Evolutionary conservation across 2,113 vertebrate genomes (phyloP).

Genomic region (Lophochroa leadbeateri): DNA sequence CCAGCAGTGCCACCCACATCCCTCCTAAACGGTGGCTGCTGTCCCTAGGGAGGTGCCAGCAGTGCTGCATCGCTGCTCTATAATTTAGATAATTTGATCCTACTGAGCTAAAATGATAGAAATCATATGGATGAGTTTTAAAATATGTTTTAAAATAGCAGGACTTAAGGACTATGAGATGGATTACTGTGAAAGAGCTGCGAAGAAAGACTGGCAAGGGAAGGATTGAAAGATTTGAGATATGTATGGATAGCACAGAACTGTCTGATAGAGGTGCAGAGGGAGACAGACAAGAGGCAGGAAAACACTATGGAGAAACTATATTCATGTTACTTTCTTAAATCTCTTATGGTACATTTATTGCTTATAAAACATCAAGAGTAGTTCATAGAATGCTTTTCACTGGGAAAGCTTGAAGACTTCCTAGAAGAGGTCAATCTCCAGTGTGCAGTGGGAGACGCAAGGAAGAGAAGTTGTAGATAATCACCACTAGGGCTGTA

Average conservation of each 20-base stretch:
- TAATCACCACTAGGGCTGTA: neutral
- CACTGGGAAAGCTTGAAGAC: neutral
- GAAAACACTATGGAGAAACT: neutral
- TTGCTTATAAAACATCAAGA: neutral
- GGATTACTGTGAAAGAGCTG: neutral
- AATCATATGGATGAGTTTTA: neutral
- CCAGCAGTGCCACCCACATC: accelerated
- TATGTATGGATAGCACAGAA: neutral
- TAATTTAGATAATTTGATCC: neutral
- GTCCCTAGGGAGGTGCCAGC: neutral
- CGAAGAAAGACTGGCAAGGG: neutral
- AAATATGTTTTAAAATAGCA: neutral
- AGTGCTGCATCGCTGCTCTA: neutral
- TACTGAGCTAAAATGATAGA: neutral
- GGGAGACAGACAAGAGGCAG: neutral
- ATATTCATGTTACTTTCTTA: neutral
- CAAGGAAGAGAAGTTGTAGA: neutral
- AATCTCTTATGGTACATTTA: neutral
- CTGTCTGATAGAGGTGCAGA: neutral
- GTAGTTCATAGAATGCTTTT: neutral
- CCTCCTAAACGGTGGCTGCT: neutral
- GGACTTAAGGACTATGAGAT: neutral
- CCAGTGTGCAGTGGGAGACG: neutral
- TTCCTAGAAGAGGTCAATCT: neutral
- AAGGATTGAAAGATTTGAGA: neutral